Evolutionary conservation across 2,888 invertebrate species (phyloP).

Genomic region (Marronus borbonicus): DNA sequence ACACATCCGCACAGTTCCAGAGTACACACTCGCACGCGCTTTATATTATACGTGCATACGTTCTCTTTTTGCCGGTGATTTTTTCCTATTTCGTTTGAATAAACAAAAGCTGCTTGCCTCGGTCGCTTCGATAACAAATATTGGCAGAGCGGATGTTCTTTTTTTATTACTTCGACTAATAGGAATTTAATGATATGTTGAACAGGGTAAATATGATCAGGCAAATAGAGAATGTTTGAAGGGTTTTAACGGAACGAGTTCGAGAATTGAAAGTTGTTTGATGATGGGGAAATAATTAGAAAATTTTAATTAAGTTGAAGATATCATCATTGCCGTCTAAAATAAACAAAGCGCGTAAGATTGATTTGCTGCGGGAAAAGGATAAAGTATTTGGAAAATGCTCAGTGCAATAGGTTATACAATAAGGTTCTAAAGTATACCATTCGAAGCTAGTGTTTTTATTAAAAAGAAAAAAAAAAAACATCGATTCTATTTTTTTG

Average conservation of each 20-base stretch:
- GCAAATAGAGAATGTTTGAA: not conserved
- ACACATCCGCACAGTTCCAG: not conserved
- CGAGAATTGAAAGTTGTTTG: not conserved
- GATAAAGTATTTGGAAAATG: too few relatives aligned
- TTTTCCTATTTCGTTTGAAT: conserved; percentile 4
- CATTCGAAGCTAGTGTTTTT: too few relatives aligned
- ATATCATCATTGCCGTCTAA: too few relatives aligned
- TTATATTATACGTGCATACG: not conserved
- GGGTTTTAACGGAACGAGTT: not conserved
- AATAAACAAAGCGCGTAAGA: too few relatives aligned
- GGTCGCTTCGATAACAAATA: conserved; percentile 13
- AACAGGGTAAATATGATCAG: conserved; percentile 1
- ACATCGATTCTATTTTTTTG: too few relatives aligned
- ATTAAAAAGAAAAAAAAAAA: too few relatives aligned
- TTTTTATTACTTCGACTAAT: conserved; percentile 22
- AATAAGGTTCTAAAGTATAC: too few relatives aligned
- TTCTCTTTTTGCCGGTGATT: not conserved
- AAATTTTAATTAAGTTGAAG: too few relatives aligned
- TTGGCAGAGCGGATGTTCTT: conserved; percentile 12
- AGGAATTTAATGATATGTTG: conserved; percentile 24
- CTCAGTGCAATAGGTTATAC: too few relatives aligned
- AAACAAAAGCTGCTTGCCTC: conserved; percentile 9
- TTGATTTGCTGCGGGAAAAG: too few relatives aligned
- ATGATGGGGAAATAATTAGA: too few relatives aligned
- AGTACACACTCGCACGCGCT: too few relatives aligned